These are phyloP conservation scores for Campylomormyrus numenius DNA, from an alignment of 2,113 vertebrate species.

Conservation along the genomic window DNA sequence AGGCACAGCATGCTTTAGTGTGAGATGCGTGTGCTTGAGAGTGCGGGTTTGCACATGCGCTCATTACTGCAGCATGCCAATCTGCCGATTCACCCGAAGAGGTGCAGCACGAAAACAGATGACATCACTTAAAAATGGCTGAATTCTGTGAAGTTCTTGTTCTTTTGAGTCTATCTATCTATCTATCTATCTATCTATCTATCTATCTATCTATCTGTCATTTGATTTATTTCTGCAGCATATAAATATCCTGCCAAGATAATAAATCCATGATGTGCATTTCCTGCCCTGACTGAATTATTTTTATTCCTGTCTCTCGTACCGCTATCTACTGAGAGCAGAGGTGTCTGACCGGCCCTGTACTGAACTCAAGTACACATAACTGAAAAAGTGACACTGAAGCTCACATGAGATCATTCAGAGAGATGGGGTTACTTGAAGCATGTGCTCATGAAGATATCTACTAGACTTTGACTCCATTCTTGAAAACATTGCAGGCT, in stretches of 20 bases:
- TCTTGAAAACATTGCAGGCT: not conserved
- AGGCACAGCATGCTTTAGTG: not conserved
- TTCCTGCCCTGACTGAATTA: not conserved
- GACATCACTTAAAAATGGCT: slow-evolving; percentile 11
- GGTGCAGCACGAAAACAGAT: slow-evolving; percentile 3
- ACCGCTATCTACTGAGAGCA: not conserved
- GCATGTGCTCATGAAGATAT: not conserved
- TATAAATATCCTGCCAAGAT: not conserved
- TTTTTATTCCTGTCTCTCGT: not conserved
- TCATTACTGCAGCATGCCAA: not conserved
- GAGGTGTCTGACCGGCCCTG: not conserved
- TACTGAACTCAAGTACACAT: not conserved
- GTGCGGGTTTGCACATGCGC: not conserved
- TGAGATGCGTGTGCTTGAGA: slow-evolving; percentile 14
- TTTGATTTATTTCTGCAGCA: not conserved
- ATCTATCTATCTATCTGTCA: not conserved
- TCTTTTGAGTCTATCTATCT: not conserved
- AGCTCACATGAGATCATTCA: not conserved
- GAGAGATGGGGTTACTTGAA: not conserved
- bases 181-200: not conserved
- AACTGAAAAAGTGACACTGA: not conserved
- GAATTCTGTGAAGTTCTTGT: not conserved
- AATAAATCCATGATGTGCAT: slow-evolving; percentile 19
- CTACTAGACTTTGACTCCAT: not conserved
- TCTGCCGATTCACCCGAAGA: not conserved